Percentiles rank a stretch among this genome's conserved stretches.
phyloP scores from a whole-genome alignment of 2,797 vertebrate genomes.

The Podarcis siculus region DNA sequence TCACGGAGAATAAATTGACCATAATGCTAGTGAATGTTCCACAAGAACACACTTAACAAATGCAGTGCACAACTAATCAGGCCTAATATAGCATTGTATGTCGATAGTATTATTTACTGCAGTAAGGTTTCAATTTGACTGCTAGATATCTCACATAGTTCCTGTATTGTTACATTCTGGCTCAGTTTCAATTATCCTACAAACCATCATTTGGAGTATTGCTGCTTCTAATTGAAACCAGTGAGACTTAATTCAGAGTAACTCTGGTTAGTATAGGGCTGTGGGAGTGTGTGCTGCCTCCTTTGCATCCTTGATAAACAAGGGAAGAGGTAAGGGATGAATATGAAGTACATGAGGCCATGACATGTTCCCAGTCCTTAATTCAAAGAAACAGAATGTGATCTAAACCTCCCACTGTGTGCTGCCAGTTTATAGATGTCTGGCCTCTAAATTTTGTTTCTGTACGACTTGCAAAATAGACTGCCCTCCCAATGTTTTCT shows the following conservation, averaged over 20 bases:
- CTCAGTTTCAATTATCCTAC: background rate
- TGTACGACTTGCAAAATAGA: constrained; percentile 53
- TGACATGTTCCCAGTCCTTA: background rate
- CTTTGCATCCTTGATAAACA: background rate
- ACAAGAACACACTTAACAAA: background rate
- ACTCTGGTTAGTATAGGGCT: background rate
- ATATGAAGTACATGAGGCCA: background rate
- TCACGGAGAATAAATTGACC: constrained; percentile 1
- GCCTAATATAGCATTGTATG: constrained; percentile 20
- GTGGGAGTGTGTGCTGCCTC: background rate
- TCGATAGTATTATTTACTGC: constrained; percentile 19
- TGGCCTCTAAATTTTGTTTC: constrained; percentile 57
- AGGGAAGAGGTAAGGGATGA: background rate
- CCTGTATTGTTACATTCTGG: constrained; percentile 30
- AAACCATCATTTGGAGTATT: background rate
- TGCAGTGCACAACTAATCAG: background rate
- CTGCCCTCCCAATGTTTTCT: constrained; percentile 62
- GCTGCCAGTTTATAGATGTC: constrained; percentile 32
- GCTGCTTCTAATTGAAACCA: background rate
- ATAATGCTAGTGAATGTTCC: background rate
- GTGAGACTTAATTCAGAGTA: too few relatives aligned
- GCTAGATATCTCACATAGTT: constrained; percentile 38
- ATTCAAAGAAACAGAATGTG: background rate
- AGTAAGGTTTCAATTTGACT: constrained; percentile 43
- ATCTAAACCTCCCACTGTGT: background rate